phyloP scores from a whole-genome alignment of 2,797 vertebrate species.

The Gallinago stenura region DNA sequence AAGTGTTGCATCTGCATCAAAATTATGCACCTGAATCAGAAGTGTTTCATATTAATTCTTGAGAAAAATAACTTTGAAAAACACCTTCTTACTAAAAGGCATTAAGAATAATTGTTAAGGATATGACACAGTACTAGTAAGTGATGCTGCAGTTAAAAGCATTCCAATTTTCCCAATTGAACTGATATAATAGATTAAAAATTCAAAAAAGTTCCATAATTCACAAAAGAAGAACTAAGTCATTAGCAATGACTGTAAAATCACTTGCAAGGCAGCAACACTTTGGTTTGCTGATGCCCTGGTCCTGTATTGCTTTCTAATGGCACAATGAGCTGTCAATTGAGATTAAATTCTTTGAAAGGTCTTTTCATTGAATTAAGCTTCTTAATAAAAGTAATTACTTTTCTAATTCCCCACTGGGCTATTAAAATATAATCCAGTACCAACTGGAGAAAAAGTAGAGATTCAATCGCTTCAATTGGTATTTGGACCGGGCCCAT shows the following conservation, averaged over 20 bases:
- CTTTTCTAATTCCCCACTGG: slow-evolving; percentile 12
- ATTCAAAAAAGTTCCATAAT: not conserved
- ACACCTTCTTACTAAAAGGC: not conserved
- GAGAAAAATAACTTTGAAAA: not conserved
- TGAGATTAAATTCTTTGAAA: slow-evolving; percentile 40
- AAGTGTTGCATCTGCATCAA: not conserved
- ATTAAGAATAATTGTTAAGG: not conserved
- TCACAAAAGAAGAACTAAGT: not conserved
- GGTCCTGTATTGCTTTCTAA: not conserved
- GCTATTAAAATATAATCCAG: not conserved
- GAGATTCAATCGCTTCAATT: not conserved
- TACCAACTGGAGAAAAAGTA: not conserved
- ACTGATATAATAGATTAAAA: not conserved
- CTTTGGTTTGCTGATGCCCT: not conserved
- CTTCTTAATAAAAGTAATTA: slow-evolving; percentile 57
- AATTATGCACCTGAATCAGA: not conserved
- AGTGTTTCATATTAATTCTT: not conserved
- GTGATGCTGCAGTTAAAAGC: not conserved
- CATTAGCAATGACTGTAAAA: not conserved
- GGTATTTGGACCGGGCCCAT: not conserved
- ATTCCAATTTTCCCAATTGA: not conserved
- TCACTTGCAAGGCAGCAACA: not conserved
- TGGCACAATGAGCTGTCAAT: not conserved
- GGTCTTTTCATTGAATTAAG: slow-evolving; percentile 36
- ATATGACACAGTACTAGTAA: not conserved